These are phyloP conservation scores for Bombus consobrinus DNA, from an alignment of 1,140 invertebrate species.

Conservation along the genomic window DNA sequence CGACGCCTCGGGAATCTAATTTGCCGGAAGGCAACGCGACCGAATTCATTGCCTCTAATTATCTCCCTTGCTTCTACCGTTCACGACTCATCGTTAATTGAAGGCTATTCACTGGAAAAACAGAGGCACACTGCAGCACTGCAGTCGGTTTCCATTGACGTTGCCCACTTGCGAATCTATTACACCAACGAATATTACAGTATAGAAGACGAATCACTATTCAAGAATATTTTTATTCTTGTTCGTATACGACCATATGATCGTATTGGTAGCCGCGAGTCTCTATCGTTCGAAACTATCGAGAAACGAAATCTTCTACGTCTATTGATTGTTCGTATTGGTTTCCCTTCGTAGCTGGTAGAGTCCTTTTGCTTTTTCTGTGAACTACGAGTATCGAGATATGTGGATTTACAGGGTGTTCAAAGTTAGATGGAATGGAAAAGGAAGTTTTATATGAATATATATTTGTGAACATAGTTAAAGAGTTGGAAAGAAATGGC, in stretches of 20 bases:
- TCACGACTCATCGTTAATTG: slow-evolving; percentile 40
- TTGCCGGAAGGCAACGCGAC: slow-evolving; percentile 24
- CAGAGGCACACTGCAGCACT: not conserved
- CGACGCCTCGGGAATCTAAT: slow-evolving; percentile 31
- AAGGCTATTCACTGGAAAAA: slow-evolving; percentile 49
- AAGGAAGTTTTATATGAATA: too few species aligned
- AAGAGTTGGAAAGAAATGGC: too few species aligned
- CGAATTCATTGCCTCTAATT: slow-evolving; percentile 49
- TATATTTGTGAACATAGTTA: too few species aligned
- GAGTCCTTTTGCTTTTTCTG: not conserved
- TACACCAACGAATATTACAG: not conserved
- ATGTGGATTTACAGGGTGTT: too few species aligned
- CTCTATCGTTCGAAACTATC: too few species aligned
- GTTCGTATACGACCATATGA: too few species aligned
- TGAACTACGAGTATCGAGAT: not conserved
- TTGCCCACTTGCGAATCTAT: not conserved
- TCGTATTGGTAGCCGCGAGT: not conserved
- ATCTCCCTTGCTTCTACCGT: slow-evolving; percentile 35
- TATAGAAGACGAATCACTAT: not conserved
- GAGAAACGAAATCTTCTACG: not conserved
- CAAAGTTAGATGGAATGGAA: too few species aligned
- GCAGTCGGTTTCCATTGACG: slow-evolving; percentile 16
- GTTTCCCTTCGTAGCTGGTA: too few species aligned
- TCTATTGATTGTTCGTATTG: not conserved
- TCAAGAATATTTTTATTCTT: not conserved